Evolutionary conservation across 2,888 invertebrate species (phyloP), one percentile per base, ranked within the genome.

Genomic region (Parelbella ahira): DNA sequence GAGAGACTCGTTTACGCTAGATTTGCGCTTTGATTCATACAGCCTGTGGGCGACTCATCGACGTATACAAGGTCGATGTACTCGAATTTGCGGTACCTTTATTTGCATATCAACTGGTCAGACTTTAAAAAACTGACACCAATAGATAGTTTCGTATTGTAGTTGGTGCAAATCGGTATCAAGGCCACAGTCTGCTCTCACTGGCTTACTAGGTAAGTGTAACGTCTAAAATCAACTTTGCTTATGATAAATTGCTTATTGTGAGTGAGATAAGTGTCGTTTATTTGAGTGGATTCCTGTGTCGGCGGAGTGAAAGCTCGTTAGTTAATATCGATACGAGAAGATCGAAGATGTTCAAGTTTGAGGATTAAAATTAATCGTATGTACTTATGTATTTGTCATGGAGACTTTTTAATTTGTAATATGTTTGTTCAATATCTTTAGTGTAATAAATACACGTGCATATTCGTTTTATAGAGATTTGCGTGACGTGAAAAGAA

Each of bases 201-300:
- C 81, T 56, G 48, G 57, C 60, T 83, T 80, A 83, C 74, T 84
- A 65, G 86, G 86, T 87, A 81, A 87, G 83, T 86, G 79, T 87
- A 86, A 81, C 86, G 75, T 66, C 71, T 70, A 72, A 81, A 80
- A 78, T 76, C 71, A 73, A 76, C 72, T 60, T 58, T 53, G 60
- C 60, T 66, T 76, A 79, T 83, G 86, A 86, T 86, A 82, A 80
- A 87, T 86, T 75, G 74, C 63, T 78, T 73, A 86, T 84, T 86
- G 84, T 86, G 61, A 61, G 66, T 65, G 65, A 73, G 84, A 83
- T 84, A 83, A 79, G 80, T 83, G 75, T 76, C 66, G 66, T 62
- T 53, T 67, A 61, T 67, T 72, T 76, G 80, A 83, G 80, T 80
- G 80, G 72, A 76, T 83, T 81, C 75, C 72, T 72, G 67, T 82